phyloP scores from a whole-genome alignment of 2,888 invertebrate species.

The Masnerella sp. region DNA sequence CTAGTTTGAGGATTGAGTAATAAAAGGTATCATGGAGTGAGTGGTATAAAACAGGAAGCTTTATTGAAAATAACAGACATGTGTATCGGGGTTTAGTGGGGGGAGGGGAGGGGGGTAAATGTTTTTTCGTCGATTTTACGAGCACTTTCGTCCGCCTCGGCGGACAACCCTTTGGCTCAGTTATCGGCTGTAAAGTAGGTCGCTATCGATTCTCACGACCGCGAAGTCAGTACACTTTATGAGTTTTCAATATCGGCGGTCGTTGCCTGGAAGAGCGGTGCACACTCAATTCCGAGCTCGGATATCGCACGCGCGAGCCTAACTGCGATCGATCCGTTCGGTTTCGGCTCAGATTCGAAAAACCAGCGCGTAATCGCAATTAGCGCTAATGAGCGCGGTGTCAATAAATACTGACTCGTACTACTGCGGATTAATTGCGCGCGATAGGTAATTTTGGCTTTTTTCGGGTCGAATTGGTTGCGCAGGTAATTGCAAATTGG shows the following conservation, averaged over 20 bases:
- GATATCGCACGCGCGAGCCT: conserved; percentile 43
- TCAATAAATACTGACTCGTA: too few relatives aligned
- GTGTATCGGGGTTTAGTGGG: conserved; percentile 13
- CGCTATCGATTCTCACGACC: conserved; percentile 60
- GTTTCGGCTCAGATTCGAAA: too few relatives aligned
- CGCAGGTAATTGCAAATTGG: too few relatives aligned
- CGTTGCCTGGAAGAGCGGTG: conserved; percentile 56
- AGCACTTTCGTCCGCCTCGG: conserved; percentile 54
- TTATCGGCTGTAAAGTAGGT: conserved; percentile 59
- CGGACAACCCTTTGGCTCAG: conserved; percentile 59
- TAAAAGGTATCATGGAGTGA: conserved; percentile 7
- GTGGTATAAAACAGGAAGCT: not conserved
- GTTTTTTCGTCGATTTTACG: conserved; percentile 46
- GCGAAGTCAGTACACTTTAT: conserved; percentile 59
- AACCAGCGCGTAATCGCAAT: too few relatives aligned
- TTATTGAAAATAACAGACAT: conserved; percentile 27
- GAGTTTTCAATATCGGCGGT: conserved; percentile 61
- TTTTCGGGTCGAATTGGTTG: too few relatives aligned
- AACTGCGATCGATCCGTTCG: conserved; percentile 43
- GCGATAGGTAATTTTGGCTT: too few relatives aligned
- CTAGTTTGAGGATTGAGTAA: conserved; percentile 13
- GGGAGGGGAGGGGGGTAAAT: conserved; percentile 15
- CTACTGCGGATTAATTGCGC: too few relatives aligned
- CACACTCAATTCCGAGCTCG: conserved; percentile 42
- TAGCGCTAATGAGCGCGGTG: too few relatives aligned